Percentiles rank a stretch among this genome's conserved stretches.
phyloP scores from a whole-genome alignment of 2,888 invertebrate species.

The Callosobruchus maculatus region DNA sequence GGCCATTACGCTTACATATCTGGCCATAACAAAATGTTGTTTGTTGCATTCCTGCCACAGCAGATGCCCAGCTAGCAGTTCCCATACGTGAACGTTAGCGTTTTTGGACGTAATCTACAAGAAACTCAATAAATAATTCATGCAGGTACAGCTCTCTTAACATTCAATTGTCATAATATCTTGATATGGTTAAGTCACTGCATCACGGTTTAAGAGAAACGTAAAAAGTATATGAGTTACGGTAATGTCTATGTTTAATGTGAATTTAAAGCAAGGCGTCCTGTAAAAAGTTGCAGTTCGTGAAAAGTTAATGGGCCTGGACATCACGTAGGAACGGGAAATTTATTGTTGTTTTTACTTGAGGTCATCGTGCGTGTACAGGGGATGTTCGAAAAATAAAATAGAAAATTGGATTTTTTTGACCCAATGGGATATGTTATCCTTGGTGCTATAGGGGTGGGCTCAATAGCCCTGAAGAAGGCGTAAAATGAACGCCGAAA shows the following conservation, averaged over 20 bases:
- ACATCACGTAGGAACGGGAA: neutral
- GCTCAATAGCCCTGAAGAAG: too few species aligned
- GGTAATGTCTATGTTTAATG: constrained; percentile 28
- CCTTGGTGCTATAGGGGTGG: too few species aligned
- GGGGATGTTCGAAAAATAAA: neutral
- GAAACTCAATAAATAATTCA: constrained; percentile 25
- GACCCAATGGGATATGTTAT: too few species aligned
- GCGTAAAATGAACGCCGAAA: too few species aligned
- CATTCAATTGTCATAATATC: constrained; percentile 28
- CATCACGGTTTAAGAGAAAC: constrained; percentile 12
- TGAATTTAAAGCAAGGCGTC: constrained; percentile 21
- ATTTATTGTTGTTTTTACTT: neutral
- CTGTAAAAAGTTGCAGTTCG: constrained; percentile 19
- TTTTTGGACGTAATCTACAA: constrained; percentile 15
- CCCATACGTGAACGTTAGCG: constrained; percentile 12
- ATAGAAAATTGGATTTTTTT: too few species aligned
- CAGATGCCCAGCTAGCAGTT: neutral
- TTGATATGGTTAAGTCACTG: constrained; percentile 24
- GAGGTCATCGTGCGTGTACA: neutral
- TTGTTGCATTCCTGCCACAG: neutral
- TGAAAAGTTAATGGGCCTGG: constrained; percentile 1
- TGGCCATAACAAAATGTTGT: neutral
- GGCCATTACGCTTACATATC: neutral
- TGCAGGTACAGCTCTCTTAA: constrained; percentile 16
- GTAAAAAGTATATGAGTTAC: constrained; percentile 24